Conservation (phyloP, 2,797 vertebrate genomes). For the Smutsia gigantea region DNA sequence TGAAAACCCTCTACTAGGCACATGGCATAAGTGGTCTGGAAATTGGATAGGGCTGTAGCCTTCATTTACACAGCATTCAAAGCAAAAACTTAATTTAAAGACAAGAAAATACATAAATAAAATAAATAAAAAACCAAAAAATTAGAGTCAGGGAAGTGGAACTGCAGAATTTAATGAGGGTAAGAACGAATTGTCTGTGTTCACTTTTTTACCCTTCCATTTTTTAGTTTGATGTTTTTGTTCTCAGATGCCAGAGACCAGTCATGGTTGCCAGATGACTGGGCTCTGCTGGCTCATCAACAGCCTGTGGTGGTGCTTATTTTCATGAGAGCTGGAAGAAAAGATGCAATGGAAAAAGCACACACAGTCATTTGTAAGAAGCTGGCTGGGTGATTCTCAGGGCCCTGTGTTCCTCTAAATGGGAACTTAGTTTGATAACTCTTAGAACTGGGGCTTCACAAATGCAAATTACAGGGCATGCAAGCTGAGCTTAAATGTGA, state of each 20-base stretch:
- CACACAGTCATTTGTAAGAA: slow-evolving; percentile 50
- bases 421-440: neutral
- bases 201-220: slow-evolving; percentile 16
- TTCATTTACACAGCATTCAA: slow-evolving; percentile 31
- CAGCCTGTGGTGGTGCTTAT: slow-evolving; percentile 47
- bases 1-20: neutral
- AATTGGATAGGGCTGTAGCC: neutral
- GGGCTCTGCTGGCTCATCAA: slow-evolving; percentile 57
- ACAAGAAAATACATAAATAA: too few relatives aligned
- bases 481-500: neutral
- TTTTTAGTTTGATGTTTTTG: slow-evolving; percentile 46
- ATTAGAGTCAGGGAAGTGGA: slow-evolving; percentile 1
- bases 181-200: slow-evolving; percentile 51
- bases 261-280: slow-evolving; percentile 58
- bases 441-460: neutral
- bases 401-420: slow-evolving; percentile 36
- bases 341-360: slow-evolving; percentile 77
- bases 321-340: slow-evolving; percentile 79
- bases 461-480: neutral
- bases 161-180: slow-evolving; percentile 26
- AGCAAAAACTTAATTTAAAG: slow-evolving; percentile 28
- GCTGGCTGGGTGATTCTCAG: slow-evolving; percentile 51
- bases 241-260: slow-evolving; percentile 69
- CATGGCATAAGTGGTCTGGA: slow-evolving; percentile 11
- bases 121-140: too few relatives aligned